A percentile compares a stretch with the other conserved stretches of the same genome.
These are phyloP conservation scores for Corythornis vintsioides DNA, from an alignment of 2,113 vertebrate genomes.

Conservation along the genomic window DNA sequence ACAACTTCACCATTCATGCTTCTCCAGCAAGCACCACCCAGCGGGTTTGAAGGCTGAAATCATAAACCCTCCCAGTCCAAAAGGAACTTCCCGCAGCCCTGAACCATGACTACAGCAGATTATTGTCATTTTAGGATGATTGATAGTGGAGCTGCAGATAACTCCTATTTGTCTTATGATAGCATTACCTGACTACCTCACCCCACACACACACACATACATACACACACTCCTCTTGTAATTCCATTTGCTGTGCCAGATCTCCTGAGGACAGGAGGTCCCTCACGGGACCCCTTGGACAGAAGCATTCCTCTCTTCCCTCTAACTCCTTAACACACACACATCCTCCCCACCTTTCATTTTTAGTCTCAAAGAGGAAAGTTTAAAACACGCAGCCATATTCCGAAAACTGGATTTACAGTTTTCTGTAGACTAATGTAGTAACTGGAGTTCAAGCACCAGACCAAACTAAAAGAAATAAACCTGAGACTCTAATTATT, in stretches of 20 bases:
- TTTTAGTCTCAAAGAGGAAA: not conserved
- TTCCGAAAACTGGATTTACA: not conserved
- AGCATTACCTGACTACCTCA: fast-evolving
- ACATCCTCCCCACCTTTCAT: not conserved
- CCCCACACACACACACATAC: not conserved
- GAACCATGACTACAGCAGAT: not conserved
- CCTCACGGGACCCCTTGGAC: not conserved
- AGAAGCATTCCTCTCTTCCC: not conserved
- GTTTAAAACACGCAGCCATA: not conserved
- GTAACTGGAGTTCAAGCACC: not conserved
- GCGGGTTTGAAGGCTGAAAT: not conserved
- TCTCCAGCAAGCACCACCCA: not conserved
- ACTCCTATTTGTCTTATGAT: not conserved
- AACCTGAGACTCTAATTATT: not conserved
- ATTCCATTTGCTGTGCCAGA: not conserved
- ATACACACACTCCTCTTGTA: not conserved
- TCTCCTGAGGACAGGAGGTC: not conserved
- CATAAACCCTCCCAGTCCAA: not conserved
- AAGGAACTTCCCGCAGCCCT: not conserved
- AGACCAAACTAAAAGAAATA: not conserved
- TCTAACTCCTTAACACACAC: not conserved
- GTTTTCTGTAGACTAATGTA: not conserved
- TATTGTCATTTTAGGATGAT: not conserved
- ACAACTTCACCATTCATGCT: not conserved
- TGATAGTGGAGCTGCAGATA: not conserved